Base-by-base conservation (phyloP, 2,888 invertebrate genomes). In the Tuta absoluta region DNA sequence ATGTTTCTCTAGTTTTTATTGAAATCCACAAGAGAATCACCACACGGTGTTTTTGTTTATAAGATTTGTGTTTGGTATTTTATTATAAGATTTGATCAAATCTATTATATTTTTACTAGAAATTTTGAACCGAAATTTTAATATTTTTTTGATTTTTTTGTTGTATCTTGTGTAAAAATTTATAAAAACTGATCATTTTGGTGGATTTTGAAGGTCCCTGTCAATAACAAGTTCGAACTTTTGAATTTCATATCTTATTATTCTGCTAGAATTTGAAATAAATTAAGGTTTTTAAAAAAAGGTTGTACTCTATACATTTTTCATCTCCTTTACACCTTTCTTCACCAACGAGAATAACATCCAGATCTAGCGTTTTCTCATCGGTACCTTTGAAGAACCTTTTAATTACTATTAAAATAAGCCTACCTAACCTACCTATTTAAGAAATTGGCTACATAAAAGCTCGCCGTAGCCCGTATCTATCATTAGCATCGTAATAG, bases 401-500 rank as follows among this genome's bases (percentile, higher is more conserved):
- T 28, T 4, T 5, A 33, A 33, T 33, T 33, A 33, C 33, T 1
- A 33, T 33, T 5, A 8, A 33, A 33, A 33, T 33, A 33, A 5
- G 1, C 10, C 33, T 10, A 33, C 33, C 33, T 33, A 33, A 4
- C 10, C 33, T 10, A 33, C 33, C 33, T 33, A 33, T 10, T 8
- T 45, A 45, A 45, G n/a, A n/a, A 24, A n/a, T 10, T 56, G 33
- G 56, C 28, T 56, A n/a, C 56, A 56, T 28, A 17, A n/a, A 24
- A 56, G 33, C 51, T 23, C 37, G 41, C 38, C 71, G 19, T 72
- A 33, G 8, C 82, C 38, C 73, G 10, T 89, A 89, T 68, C 90
- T 88, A 1, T 90, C 90, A 68, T 66, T 65, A 63, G 89, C 90
- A 69, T 66, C 60, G 56, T 63, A 67, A 66, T 67, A 23, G 41